These are phyloP conservation scores for Pyrgus malvae DNA, from an alignment of 2,888 invertebrate genomes.

Conservation along the genomic window DNA sequence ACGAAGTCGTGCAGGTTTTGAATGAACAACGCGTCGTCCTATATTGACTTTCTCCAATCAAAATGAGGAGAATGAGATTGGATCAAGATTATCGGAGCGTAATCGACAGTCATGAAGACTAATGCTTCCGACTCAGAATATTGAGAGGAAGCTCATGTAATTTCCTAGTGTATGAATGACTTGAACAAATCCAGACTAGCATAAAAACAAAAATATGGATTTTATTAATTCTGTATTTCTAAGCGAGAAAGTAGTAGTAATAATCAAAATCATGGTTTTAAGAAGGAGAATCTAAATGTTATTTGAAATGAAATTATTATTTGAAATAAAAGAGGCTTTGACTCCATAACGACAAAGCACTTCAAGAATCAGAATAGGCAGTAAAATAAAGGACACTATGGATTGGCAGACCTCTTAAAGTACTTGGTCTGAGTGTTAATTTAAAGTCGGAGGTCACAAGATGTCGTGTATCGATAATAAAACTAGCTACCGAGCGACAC, in stretches of 20 bases:
- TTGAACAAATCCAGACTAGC: not conserved
- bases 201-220: too few species aligned
- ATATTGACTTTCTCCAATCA: conserved; percentile 63
- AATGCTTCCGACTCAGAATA: conserved; percentile 59
- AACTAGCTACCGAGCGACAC: conserved; percentile 11
- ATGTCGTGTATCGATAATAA: conserved; percentile 9
- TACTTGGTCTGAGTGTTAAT: conserved; percentile 18
- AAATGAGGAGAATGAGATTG: conserved; percentile 58
- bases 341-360: too few species aligned
- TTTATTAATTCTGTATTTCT: too few species aligned
- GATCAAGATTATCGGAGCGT: conserved; percentile 63
- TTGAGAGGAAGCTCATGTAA: conserved; percentile 49
- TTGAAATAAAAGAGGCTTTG: too few species aligned
- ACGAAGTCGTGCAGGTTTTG: conserved; percentile 29
- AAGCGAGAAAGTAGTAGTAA: not conserved
- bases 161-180: conserved; percentile 41
- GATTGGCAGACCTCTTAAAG: too few species aligned
- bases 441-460: conserved; percentile 13
- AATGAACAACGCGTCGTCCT: conserved; percentile 31
- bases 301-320: conserved; percentile 8
- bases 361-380: not conserved
- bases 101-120: conserved; percentile 60
- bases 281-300: not conserved
- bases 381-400: conserved; percentile 7
- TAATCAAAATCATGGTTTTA: not conserved